A percentile compares a stretch with the other conserved stretches of the same genome.
Evolutionary conservation across 2,888 invertebrate genomes (phyloP).

Genomic region (Eucera pruinosa): DNA sequence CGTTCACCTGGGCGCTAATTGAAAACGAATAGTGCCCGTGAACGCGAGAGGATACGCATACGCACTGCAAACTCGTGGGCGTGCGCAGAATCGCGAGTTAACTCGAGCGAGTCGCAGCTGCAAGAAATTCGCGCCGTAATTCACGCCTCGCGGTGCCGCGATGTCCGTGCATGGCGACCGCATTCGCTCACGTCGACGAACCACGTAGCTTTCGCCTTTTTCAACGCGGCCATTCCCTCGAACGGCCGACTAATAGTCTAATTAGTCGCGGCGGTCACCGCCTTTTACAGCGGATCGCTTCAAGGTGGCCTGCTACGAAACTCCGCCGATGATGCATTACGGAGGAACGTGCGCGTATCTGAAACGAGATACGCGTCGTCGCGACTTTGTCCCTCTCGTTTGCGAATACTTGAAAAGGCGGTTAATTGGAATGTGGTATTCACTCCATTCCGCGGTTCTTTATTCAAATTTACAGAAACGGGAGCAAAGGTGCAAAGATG

Average conservation of each 20-base stretch:
- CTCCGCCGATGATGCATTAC: slow-evolving; percentile 45
- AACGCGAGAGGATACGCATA: slow-evolving; percentile 30
- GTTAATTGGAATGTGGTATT: slow-evolving; percentile 31
- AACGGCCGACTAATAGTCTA: slow-evolving; percentile 70
- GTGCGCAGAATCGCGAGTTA: slow-evolving; percentile 14
- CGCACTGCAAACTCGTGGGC: slow-evolving; percentile 52
- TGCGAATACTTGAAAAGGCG: neutral
- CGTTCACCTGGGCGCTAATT: slow-evolving; percentile 55
- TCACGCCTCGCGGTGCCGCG: slow-evolving; percentile 68
- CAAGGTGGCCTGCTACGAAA: slow-evolving; percentile 49
- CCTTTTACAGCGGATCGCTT: slow-evolving; percentile 58
- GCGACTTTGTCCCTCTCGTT: neutral
- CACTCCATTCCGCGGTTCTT: too few relatives aligned
- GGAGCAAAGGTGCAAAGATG: too few relatives aligned
- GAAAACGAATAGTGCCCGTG: slow-evolving; percentile 69
- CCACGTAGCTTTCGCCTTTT: slow-evolving; percentile 60
- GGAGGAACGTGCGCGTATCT: slow-evolving; percentile 34
- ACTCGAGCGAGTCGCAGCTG: slow-evolving; percentile 23
- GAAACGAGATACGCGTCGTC: slow-evolving; percentile 15
- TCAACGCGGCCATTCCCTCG: slow-evolving; percentile 34
- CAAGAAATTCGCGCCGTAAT: slow-evolving; percentile 68
- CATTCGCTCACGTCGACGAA: slow-evolving; percentile 67
- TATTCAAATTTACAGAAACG: too few relatives aligned
- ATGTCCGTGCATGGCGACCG: slow-evolving; percentile 45
- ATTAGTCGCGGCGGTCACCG: slow-evolving; percentile 60